Base-by-base conservation (phyloP, 2,888 invertebrate genomes). In the Drosophila emarginata region DNA sequence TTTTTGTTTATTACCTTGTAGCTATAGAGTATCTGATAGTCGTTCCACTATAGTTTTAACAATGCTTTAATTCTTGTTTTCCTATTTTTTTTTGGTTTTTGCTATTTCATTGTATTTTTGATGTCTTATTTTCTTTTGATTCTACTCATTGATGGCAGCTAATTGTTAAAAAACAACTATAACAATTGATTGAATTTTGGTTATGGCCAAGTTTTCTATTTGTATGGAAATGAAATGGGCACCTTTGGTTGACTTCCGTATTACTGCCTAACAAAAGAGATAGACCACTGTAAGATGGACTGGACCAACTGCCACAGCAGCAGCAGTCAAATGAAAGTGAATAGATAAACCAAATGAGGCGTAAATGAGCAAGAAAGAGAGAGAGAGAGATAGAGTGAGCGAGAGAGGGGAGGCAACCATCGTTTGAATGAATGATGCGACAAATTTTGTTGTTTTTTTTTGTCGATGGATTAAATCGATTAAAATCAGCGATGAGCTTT, bases 211-310 rank as follows among this genome's bases (percentile, higher is more conserved):
- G n/a, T 23, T 62, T 32, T 15, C 23, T 23, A 11, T 52, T 36
- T 39, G 28, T 60, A 69, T 71, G 64, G 56, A 60, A 69, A 70
- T 70, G 18, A 45, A 45, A 45, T 59, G 36, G 45, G 21, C 51
- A 64, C 28, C 64, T 40, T 71, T 45, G 60, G n/a, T 7, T 36
- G 70, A 56, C 64, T 71, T 71, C 70, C 70, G 70, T 51, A 28
- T 64, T 70, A 59, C 39, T 14, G 9, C 2, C 32, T 11, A 32
- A 9, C 2, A 9, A 7, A 7, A 32, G 28, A 32, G 32, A 28
- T 28, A 6, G 37, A 11, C 15, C 45, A 15, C 40, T 5, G 11
- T 18, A 7, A 21, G 18, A 21, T 45, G 45, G 45, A 45, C 4
- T 45, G 45, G 18, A 45, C 45, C 45, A 32, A 32, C 1, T 4